These are phyloP conservation scores for Drosophila pullipes DNA, from an alignment of 2,888 invertebrate species.

Conservation along the genomic window DNA sequence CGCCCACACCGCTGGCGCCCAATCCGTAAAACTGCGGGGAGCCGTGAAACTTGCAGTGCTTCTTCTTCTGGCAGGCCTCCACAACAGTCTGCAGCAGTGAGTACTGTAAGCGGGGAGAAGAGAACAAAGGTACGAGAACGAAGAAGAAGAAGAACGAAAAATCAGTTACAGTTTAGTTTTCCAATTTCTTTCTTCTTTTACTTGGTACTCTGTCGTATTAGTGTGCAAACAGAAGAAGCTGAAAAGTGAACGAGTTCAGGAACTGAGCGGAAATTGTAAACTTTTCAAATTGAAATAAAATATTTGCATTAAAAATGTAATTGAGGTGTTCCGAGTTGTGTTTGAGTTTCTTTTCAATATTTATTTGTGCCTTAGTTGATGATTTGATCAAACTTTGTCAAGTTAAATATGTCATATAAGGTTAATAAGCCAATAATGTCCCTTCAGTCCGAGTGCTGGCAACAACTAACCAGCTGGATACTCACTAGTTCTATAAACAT, in stretches of 20 bases:
- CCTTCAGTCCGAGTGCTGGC: not conserved
- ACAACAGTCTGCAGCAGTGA: constrained; percentile 97
- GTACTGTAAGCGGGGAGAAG: constrained; percentile 87
- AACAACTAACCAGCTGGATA: not conserved
- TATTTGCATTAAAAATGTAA: constrained; percentile 69
- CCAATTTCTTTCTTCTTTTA: constrained; percentile 32
- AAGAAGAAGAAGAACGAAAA: constrained; percentile 25
- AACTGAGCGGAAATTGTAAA: constrained; percentile 60
- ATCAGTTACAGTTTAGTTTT: constrained; percentile 62
- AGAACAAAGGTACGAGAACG: constrained; percentile 15
- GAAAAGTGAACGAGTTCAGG: constrained; percentile 60
- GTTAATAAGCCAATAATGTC: not conserved
- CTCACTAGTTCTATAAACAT: not conserved
- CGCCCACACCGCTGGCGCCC: constrained; percentile 86
- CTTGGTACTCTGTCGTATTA: constrained; percentile 22
- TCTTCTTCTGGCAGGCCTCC: constrained; percentile 96
- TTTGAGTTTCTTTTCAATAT: constrained; percentile 14
- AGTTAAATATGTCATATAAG: not conserved
- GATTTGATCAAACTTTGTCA: not conserved
- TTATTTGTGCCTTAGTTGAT: constrained; percentile 4
- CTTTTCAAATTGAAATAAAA: constrained; percentile 72
- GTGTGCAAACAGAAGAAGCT: constrained; percentile 52
- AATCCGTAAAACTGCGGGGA: constrained; percentile 94
- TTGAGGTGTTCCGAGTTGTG: constrained; percentile 55
- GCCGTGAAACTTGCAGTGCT: constrained; percentile 95